Evolutionary conservation across 2,113 vertebrate species (phyloP).

Genomic region (Cepphus grylle): DNA sequence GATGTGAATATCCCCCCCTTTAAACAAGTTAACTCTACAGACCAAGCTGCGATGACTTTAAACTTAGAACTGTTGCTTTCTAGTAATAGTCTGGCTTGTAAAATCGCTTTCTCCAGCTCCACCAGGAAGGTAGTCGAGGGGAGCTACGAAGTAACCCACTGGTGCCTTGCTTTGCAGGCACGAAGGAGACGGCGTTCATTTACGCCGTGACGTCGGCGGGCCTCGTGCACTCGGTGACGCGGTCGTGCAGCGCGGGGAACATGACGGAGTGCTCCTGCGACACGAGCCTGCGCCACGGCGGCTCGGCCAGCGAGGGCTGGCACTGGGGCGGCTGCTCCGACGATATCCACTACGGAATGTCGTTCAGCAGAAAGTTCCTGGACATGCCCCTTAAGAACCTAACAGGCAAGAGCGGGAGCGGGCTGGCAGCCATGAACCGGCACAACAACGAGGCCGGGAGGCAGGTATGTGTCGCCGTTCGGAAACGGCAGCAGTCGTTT

Average conservation of each 20-base stretch:
- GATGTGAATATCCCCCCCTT: not conserved
- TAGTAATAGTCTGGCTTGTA: not conserved
- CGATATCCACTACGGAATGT: constrained; percentile 87
- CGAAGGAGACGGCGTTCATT: constrained; percentile 93
- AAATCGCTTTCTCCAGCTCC: accelerated
- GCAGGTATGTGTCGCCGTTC: constrained; percentile 78
- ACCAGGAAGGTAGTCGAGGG: not conserved
- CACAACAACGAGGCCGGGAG: constrained; percentile 94
- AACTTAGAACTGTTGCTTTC: not conserved
- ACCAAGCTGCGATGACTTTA: not conserved
- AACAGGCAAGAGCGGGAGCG: constrained; percentile 62
- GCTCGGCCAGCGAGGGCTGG: constrained; percentile 83
- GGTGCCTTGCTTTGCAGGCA: constrained; percentile 74
- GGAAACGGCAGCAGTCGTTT: not conserved
- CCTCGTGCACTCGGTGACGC: constrained; percentile 89
- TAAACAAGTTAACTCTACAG: not conserved
- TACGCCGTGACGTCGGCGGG: constrained; percentile 88
- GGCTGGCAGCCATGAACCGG: constrained; percentile 80
- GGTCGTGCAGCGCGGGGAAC: constrained; percentile 90
- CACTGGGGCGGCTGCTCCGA: constrained; percentile 98
- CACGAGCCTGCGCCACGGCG: constrained; percentile 71
- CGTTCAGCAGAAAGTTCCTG: constrained; percentile 93
- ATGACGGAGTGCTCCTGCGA: constrained; percentile 93
- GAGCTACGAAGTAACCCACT: not conserved
- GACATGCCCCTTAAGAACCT: constrained; percentile 71